These are phyloP conservation scores for Apis laboriosa DNA, from an alignment of 1,140 invertebrate genomes.

Conservation along the genomic window DNA sequence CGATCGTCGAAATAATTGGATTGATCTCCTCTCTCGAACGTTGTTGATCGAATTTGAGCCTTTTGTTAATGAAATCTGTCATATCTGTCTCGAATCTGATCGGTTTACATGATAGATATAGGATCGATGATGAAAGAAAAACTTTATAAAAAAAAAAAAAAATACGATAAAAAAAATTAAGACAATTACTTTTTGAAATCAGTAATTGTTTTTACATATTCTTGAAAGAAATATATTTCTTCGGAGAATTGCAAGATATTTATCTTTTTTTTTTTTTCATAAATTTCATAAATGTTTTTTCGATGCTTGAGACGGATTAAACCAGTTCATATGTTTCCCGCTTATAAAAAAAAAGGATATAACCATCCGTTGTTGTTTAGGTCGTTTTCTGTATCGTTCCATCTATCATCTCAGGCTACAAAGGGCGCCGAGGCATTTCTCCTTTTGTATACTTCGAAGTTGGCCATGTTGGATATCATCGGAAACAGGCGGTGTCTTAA, in stretches of 20 bases:
- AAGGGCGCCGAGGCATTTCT: slow-evolving; percentile 42
- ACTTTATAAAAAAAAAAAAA: background rate
- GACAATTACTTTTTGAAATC: background rate
- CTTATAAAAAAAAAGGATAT: slow-evolving; percentile 29
- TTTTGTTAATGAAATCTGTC: slow-evolving; percentile 15
- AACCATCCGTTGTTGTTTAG: slow-evolving; percentile 24
- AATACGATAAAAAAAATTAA: background rate
- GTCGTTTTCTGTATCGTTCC: slow-evolving; percentile 38
- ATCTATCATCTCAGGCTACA: slow-evolving; percentile 40
- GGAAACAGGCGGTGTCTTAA: slow-evolving; percentile 41
- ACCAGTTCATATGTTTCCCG: slow-evolving; percentile 11
- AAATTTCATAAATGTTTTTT: background rate
- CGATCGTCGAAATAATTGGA: slow-evolving; percentile 50
- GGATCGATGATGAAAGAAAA: background rate
- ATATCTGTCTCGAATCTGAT: slow-evolving; percentile 4
- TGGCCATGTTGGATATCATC: slow-evolving; percentile 47
- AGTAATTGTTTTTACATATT: background rate
- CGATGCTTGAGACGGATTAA: background rate
- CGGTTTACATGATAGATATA: background rate
- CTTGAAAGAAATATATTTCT: background rate
- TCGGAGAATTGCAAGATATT: background rate
- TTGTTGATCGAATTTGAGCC: slow-evolving; percentile 21
- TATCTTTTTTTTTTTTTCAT: background rate
- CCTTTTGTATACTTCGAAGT: slow-evolving; percentile 42
- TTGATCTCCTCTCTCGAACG: slow-evolving; percentile 13